A percentile compares a stretch with the other conserved stretches of the same genome.
phyloP scores from a whole-genome alignment of 2,113 vertebrate genomes.

The Callocephalon fimbriatum region DNA sequence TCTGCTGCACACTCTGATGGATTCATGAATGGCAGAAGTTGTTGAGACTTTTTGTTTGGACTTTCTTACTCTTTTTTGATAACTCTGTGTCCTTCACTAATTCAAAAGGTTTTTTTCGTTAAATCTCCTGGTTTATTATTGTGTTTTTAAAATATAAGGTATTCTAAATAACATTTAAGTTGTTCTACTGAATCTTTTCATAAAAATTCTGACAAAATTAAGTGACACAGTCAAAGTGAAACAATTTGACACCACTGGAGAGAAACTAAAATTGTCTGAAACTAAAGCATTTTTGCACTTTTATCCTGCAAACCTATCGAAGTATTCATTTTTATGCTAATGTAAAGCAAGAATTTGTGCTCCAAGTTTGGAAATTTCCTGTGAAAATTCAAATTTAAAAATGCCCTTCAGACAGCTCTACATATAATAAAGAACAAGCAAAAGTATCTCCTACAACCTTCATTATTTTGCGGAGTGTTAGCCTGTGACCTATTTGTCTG shows the following conservation, averaged over 20 bases:
- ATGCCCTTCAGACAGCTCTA: background rate
- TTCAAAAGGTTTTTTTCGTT: fast-evolving
- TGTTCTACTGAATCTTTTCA: background rate
- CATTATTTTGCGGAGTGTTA: background rate
- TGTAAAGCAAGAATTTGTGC: background rate
- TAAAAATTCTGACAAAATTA: background rate
- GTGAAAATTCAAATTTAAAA: background rate
- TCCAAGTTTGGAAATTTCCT: background rate
- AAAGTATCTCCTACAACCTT: background rate
- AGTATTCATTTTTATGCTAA: background rate
- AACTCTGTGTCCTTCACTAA: background rate
- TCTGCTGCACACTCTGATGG: background rate
- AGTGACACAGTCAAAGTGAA: background rate
- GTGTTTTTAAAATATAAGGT: background rate
- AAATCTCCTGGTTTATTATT: background rate
- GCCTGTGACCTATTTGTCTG: background rate
- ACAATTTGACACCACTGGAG: background rate
- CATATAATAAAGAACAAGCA: background rate
- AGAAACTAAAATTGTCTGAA: background rate
- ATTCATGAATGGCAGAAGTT: background rate
- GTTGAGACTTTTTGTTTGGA: background rate
- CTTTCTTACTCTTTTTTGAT: background rate
- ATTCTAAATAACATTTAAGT: background rate
- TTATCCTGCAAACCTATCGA: background rate
- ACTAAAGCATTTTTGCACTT: background rate